These are phyloP conservation scores for Scelioninae gen. 1 DNA, from an alignment of 2,888 invertebrate genomes.

Conservation along the genomic window DNA sequence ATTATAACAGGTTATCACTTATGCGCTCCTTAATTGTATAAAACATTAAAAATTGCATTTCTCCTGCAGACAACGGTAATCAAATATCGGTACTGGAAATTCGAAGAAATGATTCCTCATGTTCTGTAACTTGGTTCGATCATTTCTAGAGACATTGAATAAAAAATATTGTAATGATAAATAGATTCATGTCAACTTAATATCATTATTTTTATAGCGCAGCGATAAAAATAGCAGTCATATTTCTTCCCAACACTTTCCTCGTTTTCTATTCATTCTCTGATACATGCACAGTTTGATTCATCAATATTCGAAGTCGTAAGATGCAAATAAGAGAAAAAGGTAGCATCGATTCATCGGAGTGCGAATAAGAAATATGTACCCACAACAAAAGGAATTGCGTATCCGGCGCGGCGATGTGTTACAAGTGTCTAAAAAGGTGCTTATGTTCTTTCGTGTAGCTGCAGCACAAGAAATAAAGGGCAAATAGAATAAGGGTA, in stretches of 20 bases:
- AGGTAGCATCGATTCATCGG: conserved; percentile 29
- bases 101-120: no score
- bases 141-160: not conserved
- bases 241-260: conserved; percentile 20
- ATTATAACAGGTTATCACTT: no score
- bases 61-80: no score
- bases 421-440: conserved; percentile 49
- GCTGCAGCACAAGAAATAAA: conserved; percentile 53
- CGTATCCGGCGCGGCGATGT: conserved; percentile 12
- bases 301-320: conserved; percentile 48
- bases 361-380: conserved; percentile 40
- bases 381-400: conserved; percentile 42
- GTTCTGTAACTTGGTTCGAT: not conserved
- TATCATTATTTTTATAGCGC: conserved; percentile 12
- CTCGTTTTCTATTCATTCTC: conserved; percentile 22
- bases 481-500: conserved; percentile 62
- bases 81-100: no score
- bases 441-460: conserved; percentile 47
- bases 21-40: no score
- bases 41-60: no score
- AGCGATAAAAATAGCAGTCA: conserved; percentile 21
- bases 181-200: conserved; percentile 5
- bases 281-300: not conserved
- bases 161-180: not conserved
- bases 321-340: conserved; percentile 17